These are phyloP conservation scores for Dolichopus griseipennis DNA, from an alignment of 2,888 invertebrate genomes.

Conservation along the genomic window DNA sequence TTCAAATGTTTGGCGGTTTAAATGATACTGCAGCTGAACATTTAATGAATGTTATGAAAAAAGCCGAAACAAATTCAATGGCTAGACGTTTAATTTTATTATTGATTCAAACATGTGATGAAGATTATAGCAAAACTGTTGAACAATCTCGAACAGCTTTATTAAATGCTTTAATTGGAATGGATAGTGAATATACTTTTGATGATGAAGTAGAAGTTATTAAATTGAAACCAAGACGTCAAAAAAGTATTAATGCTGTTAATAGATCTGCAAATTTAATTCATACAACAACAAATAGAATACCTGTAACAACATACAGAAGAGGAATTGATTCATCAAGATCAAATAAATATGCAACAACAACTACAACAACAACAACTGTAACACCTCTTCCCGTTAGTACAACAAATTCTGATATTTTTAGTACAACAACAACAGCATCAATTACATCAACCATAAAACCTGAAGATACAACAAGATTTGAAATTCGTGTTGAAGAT, in stretches of 20 bases:
- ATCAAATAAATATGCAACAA: conserved; percentile 26
- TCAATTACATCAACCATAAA: conserved; percentile 12
- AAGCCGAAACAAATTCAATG: conserved; percentile 66
- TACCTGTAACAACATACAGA: conserved; percentile 27
- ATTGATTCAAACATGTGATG: conserved; percentile 69
- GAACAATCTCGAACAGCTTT: conserved; percentile 61
- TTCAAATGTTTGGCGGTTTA: conserved; percentile 65
- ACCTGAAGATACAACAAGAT: conserved; percentile 38
- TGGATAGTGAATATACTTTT: conserved; percentile 44
- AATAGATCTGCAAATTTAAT: conserved; percentile 35
- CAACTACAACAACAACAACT: conserved; percentile 17
- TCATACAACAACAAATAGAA: conserved; percentile 40
- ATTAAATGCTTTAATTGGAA: conserved; percentile 58
- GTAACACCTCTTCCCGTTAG: conserved; percentile 12
- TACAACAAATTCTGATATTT: conserved; percentile 1
- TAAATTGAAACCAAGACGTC: conserved; percentile 20
- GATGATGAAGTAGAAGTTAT: conserved; percentile 26
- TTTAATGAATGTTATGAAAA: conserved; percentile 71
- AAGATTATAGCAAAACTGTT: conserved; percentile 59
- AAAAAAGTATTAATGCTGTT: conserved; percentile 13
- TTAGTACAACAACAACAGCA: conserved; percentile 17
- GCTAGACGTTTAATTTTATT: conserved; percentile 64
- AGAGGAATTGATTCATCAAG: conserved; percentile 26
- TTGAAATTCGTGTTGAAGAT: conserved; percentile 39
- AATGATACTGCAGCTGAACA: conserved; percentile 67